These are phyloP conservation scores for Xenops minutus DNA, from an alignment of 2,797 vertebrate species.

Conservation along the genomic window DNA sequence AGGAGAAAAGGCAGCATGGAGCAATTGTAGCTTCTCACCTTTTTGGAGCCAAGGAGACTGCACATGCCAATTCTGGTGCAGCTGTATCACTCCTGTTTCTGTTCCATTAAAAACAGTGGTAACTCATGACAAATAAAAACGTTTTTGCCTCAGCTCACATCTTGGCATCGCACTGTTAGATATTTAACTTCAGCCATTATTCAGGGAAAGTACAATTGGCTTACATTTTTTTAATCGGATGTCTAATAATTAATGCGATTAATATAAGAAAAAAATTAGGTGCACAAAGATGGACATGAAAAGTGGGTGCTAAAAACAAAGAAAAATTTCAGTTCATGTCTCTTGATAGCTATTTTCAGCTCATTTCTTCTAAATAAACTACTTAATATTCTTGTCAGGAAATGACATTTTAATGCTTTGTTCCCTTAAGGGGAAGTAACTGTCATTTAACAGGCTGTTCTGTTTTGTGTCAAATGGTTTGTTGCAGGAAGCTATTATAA, in stretches of 20 bases:
- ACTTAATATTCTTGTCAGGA: constrained; percentile 73
- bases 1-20: constrained; percentile 76
- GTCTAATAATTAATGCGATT: constrained; percentile 65
- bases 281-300: constrained; percentile 76
- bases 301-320: constrained; percentile 80
- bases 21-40: constrained; percentile 73
- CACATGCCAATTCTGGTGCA: constrained; percentile 77
- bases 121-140: constrained; percentile 74
- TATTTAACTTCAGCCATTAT: constrained; percentile 82
- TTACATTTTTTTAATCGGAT: constrained; percentile 58
- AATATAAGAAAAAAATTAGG: constrained; percentile 70
- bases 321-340: constrained; percentile 73
- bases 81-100: constrained; percentile 77
- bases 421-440: constrained; percentile 72
- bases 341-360: constrained; percentile 75
- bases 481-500: constrained; percentile 82
- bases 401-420: constrained; percentile 70
- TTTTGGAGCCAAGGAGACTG: constrained; percentile 80
- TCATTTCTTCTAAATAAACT: constrained; percentile 75
- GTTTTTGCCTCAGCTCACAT: constrained; percentile 80
- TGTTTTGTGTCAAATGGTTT: constrained; percentile 73
- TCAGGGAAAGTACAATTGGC: constrained; percentile 80
- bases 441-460: constrained; percentile 73
- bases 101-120: constrained; percentile 72
- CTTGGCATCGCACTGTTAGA: constrained; percentile 86